Conservation (phyloP, 2,888 invertebrate genomes). For the Andrena dorsata region DNA sequence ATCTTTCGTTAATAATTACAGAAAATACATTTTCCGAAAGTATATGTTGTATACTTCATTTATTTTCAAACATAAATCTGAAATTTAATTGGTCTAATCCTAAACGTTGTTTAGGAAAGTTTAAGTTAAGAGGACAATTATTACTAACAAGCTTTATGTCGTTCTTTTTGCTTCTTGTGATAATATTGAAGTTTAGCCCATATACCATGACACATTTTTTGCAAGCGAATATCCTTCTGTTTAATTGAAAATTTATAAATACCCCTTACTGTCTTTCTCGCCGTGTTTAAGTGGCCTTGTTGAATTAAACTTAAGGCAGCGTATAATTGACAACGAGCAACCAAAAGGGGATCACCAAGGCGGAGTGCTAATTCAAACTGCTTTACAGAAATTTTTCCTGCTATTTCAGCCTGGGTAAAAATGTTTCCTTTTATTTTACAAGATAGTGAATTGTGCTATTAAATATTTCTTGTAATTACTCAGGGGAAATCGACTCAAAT, state of each 20-base stretch:
- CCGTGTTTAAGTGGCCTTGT: conserved; percentile 88
- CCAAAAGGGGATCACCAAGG: conserved; percentile 93
- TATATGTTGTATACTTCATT: conserved; percentile 32
- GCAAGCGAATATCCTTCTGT: conserved; percentile 88
- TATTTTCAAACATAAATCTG: conserved; percentile 28
- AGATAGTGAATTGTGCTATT: neutral
- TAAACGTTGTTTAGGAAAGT: neutral
- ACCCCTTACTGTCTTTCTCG: conserved; percentile 88
- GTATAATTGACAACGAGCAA: conserved; percentile 94
- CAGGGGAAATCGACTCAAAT: neutral
- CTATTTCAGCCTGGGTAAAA: conserved; percentile 91
- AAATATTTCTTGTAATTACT: neutral
- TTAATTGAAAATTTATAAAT: conserved; percentile 86
- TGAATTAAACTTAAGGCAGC: conserved; percentile 95
- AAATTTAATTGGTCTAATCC: conserved; percentile 25
- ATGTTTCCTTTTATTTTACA: conserved; percentile 6
- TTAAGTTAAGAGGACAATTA: neutral
- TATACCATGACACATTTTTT: conserved; percentile 94
- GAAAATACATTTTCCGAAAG: conserved; percentile 37
- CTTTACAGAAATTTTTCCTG: conserved; percentile 93
- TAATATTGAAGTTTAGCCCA: conserved; percentile 93
- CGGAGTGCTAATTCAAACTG: conserved; percentile 93
- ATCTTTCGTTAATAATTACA: conserved; percentile 26
- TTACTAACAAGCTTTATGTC: conserved; percentile 33
- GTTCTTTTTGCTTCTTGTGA: conserved; percentile 75